These are phyloP conservation scores for Pantherophis alleghaniensis DNA, from an alignment of 2,797 vertebrate species.

Conservation along the genomic window DNA sequence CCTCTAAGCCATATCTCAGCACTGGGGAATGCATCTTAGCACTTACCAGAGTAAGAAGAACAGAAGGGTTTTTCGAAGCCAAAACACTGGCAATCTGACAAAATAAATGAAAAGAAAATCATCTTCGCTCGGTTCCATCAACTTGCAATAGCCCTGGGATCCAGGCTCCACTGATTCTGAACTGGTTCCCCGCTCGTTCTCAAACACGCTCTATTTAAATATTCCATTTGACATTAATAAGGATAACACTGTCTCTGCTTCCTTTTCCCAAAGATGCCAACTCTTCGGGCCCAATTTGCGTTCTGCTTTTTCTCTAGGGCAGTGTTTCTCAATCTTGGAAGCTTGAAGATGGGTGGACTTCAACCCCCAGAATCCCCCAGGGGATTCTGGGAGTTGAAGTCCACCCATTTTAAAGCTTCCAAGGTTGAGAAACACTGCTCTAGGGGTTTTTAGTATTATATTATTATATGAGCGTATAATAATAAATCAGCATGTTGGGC, in stretches of 20 bases:
- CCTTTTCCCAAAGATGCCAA: not conserved
- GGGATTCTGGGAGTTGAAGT: too few species aligned
- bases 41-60: conserved; percentile 90
- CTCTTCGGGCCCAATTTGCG: not conserved
- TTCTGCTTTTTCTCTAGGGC: not conserved
- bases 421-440: too few species aligned
- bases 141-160: not conserved
- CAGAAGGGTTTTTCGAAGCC: conserved; percentile 74
- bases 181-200: not conserved
- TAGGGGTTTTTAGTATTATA: not conserved
- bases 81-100: conserved; percentile 81
- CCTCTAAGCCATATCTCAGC: not conserved
- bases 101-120: conserved; percentile 51
- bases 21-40: not conserved
- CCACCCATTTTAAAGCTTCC: too few species aligned
- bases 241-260: not conserved
- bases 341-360: too few species aligned
- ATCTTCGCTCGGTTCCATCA: not conserved
- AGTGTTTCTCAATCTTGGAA: too few species aligned
- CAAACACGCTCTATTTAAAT: not conserved
- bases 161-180: not conserved
- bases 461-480: not conserved
- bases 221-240: not conserved
- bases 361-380: too few species aligned
- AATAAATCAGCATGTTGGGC: not conserved